These are phyloP conservation scores for Typhlichthys eigenmanni DNA, from an alignment of 2,797 vertebrate genomes.

Conservation along the genomic window DNA sequence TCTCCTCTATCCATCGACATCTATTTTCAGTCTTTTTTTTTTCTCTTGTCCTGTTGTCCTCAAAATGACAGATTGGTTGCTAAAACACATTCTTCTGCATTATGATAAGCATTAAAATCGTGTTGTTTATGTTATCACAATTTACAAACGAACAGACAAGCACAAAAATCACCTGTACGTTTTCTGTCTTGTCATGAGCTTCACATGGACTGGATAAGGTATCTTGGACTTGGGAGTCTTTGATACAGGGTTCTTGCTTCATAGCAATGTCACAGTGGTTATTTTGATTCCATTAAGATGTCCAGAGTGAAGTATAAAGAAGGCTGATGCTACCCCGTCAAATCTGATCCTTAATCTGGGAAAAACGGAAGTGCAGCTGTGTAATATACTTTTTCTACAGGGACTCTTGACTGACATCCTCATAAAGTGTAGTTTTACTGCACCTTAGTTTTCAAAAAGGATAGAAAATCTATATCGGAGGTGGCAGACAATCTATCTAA, in stretches of 20 bases:
- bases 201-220: neutral
- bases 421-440: conserved; percentile 27
- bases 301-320: conserved; percentile 23
- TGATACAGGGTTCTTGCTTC: neutral
- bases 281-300: conserved; percentile 26
- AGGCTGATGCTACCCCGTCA: conserved; percentile 31
- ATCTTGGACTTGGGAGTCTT: neutral
- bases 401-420: conserved; percentile 25
- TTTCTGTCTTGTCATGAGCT: conserved; percentile 9
- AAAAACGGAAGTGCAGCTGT: conserved; percentile 19
- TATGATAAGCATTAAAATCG: conserved; percentile 31
- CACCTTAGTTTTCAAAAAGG: conserved; percentile 43
- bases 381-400: conserved; percentile 47
- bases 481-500: conserved; percentile 55
- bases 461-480: conserved; percentile 50
- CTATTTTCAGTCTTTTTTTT: too few relatives aligned
- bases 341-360: conserved; percentile 31
- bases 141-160: conserved; percentile 18
- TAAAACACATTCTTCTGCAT: conserved; percentile 53
- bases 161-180: conserved; percentile 4
- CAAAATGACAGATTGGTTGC: conserved; percentile 51
- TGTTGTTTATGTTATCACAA: conserved; percentile 24
- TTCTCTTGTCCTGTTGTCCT: conserved; percentile 21
- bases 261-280: conserved; percentile 7
- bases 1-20: too few relatives aligned